A percentile compares a stretch with the other conserved stretches of the same genome.
phyloP scores from a whole-genome alignment of 1,140 invertebrate species.

The Linepithema humile region DNA sequence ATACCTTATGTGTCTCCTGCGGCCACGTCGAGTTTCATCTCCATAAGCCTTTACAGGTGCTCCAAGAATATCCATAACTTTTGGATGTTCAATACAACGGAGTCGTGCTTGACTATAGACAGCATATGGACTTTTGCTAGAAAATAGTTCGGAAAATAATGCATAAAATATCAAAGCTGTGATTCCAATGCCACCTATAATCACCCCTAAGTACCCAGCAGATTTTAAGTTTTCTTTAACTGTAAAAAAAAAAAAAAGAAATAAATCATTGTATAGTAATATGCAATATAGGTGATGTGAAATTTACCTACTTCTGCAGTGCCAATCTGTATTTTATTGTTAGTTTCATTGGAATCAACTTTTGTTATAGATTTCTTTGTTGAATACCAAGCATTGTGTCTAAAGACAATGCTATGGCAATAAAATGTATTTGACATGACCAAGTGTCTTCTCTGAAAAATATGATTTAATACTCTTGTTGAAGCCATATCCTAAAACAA shows the following conservation, averaged over 20 bases:
- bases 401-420: slow-evolving; percentile 34
- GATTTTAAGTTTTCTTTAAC: slow-evolving; percentile 95
- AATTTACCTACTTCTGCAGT: slow-evolving; percentile 79
- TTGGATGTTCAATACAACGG: slow-evolving; percentile 88
- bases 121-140: slow-evolving; percentile 92
- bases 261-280: neutral
- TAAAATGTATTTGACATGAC: slow-evolving; percentile 45
- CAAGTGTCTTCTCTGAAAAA: slow-evolving; percentile 62
- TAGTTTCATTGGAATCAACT: slow-evolving; percentile 42
- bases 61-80: slow-evolving; percentile 91
- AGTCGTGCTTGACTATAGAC: slow-evolving; percentile 92
- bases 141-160: slow-evolving; percentile 94
- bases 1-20: slow-evolving; percentile 86
- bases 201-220: slow-evolving; percentile 92
- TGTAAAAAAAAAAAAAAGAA: slow-evolving; percentile 73
- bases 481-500: slow-evolving; percentile 79
- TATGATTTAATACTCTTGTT: slow-evolving; percentile 67
- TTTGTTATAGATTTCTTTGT: slow-evolving; percentile 74
- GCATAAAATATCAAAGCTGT: slow-evolving; percentile 92
- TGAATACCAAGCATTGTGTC: slow-evolving; percentile 60
- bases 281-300: slow-evolving; percentile 21
- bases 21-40: slow-evolving; percentile 91
- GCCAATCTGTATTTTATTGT: slow-evolving; percentile 74
- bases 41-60: slow-evolving; percentile 95
- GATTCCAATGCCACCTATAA: slow-evolving; percentile 90